These are phyloP conservation scores for Caretta caretta DNA, from an alignment of 2,113 vertebrate genomes.

Conservation along the genomic window DNA sequence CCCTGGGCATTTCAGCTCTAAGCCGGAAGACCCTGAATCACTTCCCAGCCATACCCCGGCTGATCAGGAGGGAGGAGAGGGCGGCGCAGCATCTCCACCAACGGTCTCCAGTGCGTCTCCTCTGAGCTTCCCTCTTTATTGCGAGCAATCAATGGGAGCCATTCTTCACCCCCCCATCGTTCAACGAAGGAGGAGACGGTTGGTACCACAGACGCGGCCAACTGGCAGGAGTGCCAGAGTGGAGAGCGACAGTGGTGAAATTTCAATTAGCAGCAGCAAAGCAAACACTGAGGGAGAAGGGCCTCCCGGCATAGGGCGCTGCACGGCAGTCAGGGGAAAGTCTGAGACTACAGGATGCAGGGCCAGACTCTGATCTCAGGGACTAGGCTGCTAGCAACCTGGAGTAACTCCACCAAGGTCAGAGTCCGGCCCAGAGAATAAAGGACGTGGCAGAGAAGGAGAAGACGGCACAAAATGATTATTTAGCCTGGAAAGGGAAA, in stretches of 20 bases:
- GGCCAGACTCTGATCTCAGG: not conserved
- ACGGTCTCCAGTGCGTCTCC: not conserved
- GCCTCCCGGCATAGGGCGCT: not conserved
- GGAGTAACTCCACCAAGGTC: not conserved
- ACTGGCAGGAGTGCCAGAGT: conserved; percentile 1
- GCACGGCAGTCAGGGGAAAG: not conserved
- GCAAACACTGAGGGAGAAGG: not conserved
- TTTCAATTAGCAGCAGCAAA: not conserved
- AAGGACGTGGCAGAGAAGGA: not conserved
- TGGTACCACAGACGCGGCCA: conserved; percentile 22
- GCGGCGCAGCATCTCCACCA: not conserved
- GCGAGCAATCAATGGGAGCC: conserved; percentile 50
- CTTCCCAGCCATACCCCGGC: not conserved
- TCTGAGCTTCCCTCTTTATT: not conserved
- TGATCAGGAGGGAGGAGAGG: not conserved
- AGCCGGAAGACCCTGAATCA: not conserved
- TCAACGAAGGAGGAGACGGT: conserved; percentile 24
- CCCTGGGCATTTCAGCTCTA: not conserved
- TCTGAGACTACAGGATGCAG: not conserved
- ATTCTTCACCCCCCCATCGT: conserved; percentile 60
- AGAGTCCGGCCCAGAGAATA: not conserved
- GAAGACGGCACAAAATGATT: not conserved
- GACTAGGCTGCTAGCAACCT: not conserved
- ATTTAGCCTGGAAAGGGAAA: not conserved
- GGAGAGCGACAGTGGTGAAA: not conserved